Evolutionary conservation across 2,797 vertebrate species (phyloP).

Genomic region (Rallus crepitans): DNA sequence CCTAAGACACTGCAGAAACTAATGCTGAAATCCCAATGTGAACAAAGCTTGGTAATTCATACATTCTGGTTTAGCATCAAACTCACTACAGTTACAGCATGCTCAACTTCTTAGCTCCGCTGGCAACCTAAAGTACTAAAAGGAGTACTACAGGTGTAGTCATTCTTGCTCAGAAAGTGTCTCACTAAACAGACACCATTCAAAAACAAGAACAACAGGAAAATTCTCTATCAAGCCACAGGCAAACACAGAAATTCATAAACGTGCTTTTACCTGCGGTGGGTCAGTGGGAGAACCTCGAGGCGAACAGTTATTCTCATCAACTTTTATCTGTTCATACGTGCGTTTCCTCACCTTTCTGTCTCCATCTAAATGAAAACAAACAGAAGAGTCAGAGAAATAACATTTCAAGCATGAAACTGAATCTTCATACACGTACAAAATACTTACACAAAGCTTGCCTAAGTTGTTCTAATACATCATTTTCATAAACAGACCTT

Average conservation of each 20-base stretch:
- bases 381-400: conserved; percentile 34
- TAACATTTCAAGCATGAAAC: background rate
- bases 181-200: background rate
- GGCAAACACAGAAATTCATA: background rate
- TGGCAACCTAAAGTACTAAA: background rate
- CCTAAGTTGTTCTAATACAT: conserved; percentile 93
- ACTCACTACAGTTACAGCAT: background rate
- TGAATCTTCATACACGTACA: background rate
- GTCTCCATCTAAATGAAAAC: conserved; percentile 85
- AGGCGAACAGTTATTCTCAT: conserved; percentile 88
- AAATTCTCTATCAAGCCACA: background rate
- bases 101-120: background rate
- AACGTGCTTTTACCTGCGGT: conserved; percentile 87
- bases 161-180: background rate
- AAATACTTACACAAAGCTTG: conserved; percentile 91
- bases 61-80: background rate
- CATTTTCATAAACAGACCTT: conserved; percentile 95
- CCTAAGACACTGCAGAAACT: background rate
- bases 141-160: background rate
- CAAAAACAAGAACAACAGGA: background rate
- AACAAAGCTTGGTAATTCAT: background rate
- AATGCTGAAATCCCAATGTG: background rate
- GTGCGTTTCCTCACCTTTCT: conserved; percentile 93
- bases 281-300: conserved; percentile 91
- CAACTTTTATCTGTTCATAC: conserved; percentile 92